Conservation (phyloP, 2,113 vertebrate genomes). For the Miniopterus natalensis region DNA sequence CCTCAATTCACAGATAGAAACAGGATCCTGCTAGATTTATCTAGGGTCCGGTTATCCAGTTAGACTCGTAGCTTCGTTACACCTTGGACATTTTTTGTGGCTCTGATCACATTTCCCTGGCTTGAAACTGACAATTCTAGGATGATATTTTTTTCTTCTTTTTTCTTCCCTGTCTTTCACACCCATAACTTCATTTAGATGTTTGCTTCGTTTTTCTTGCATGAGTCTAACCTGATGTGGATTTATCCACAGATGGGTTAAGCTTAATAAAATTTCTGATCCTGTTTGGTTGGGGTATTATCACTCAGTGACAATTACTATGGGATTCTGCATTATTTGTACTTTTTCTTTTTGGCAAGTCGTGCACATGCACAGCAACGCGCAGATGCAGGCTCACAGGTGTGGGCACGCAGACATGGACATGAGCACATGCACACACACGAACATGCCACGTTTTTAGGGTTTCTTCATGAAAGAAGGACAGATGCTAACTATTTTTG, state of each 20-base stretch:
- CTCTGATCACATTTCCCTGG: not conserved
- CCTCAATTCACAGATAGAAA: not conserved
- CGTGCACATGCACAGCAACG: not conserved
- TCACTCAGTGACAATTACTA: not conserved
- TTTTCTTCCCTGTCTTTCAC: not conserved
- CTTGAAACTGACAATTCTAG: constrained; percentile 16
- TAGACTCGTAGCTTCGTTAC: not conserved
- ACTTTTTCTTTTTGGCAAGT: not conserved
- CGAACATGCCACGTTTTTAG: not conserved
- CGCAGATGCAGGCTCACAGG: not conserved
- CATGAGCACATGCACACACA: not conserved
- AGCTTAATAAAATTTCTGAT: constrained; percentile 33
- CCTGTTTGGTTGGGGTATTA: not conserved
- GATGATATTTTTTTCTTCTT: not conserved
- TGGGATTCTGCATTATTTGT: not conserved
- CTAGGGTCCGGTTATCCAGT: not conserved
- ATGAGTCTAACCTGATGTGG: not conserved
- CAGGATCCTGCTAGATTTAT: not conserved
- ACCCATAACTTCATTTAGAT: constrained; percentile 8
- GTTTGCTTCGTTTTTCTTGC: constrained; percentile 28
- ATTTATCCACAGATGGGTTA: not conserved
- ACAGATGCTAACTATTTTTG: not conserved
- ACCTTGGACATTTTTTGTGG: not conserved
- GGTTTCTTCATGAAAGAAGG: not conserved
- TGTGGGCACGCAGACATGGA: not conserved